These are phyloP conservation scores for Bacillus rossius DNA, from an alignment of 1,140 invertebrate genomes.

Conservation along the genomic window DNA sequence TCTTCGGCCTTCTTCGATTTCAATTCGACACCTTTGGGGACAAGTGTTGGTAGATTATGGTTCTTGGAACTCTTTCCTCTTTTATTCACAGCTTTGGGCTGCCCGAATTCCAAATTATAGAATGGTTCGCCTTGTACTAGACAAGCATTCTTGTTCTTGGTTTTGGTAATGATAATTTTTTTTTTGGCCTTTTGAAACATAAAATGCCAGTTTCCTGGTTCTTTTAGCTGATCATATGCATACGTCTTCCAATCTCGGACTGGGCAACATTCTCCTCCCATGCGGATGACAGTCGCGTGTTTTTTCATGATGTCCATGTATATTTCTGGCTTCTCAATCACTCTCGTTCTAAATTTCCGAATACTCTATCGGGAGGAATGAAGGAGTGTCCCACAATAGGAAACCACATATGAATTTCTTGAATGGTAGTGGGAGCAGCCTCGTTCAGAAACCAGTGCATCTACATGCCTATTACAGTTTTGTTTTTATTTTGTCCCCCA, in stretches of 20 bases:
- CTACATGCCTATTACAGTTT: slow-evolving; percentile 4
- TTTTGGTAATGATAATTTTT: not conserved
- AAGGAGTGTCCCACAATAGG: not conserved
- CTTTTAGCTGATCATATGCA: not conserved
- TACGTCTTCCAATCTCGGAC: not conserved
- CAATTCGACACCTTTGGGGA: not conserved
- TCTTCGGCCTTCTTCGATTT: not conserved
- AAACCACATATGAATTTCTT: slow-evolving; percentile 1
- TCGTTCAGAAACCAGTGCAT: slow-evolving; percentile 3
- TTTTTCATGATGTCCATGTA: slow-evolving; percentile 7
- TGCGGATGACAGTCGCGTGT: not conserved
- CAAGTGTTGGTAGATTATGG: not conserved
- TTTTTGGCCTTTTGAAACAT: not conserved
- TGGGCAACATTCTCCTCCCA: not conserved
- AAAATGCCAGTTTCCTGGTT: slow-evolving; percentile 3
- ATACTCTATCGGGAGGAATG: not conserved
- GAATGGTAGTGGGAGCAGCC: not conserved
- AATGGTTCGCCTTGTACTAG: not conserved
- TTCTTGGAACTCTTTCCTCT: not conserved
- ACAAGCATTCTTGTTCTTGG: not conserved
- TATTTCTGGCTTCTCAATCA: not conserved
- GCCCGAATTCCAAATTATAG: not conserved
- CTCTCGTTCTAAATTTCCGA: slow-evolving; percentile 7
- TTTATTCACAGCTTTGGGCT: not conserved
- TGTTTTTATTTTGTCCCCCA: slow-evolving; percentile 4